Evolutionary conservation across 2,113 vertebrate species (phyloP), one percentile per base, ranked within the genome.

Genomic region (Anarhynchus alexandrinus): DNA sequence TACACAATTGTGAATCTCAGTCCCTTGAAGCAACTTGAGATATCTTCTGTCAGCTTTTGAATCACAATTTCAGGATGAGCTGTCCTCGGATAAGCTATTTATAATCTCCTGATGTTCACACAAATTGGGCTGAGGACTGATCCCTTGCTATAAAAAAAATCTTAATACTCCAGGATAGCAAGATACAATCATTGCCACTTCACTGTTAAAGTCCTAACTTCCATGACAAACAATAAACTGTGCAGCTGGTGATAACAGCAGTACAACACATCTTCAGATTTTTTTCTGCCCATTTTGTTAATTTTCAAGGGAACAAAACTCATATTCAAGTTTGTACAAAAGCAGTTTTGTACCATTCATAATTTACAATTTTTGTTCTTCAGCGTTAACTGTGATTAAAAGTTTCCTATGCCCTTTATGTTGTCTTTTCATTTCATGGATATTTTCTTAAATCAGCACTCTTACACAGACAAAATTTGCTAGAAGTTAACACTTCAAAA

Each of bases 221-320:
- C 47, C 57, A 83, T 58, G 58, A 34, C 34, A 79, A 86, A 62
- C 80, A 95, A 92, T 91, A 49, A 93, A 82, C 23, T 67, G 15
- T 89, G 80, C 77, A 96, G 90, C 77, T 96, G 91, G 92, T 77
- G 69, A 66, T 66, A 87, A 52, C 72, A 88, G 38, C 57, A 86
- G 42, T 15, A 49, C 49, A 82, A 38, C 55, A 40, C 26, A 77
- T 77, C 30, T 82, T 87, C 52, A 45, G 16, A 42, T 62, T 71
- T 32, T 66, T 93, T 94, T 74, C 81, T 86, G 1, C 5, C n/a
- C 14, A n/a, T 85, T 94, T 85, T 71, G 40, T 77, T 71, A 42
- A 45, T 81, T 81, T 91, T 65, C 40, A 85, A 94, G 34, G 29
- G 30, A 92, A 83, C 10, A 74, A 93, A 86, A 22, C 52, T 72